Evolutionary conservation across 35 echinoderm and acorn worm species (phyloP).

Genomic region (Ptychodera flava): DNA sequence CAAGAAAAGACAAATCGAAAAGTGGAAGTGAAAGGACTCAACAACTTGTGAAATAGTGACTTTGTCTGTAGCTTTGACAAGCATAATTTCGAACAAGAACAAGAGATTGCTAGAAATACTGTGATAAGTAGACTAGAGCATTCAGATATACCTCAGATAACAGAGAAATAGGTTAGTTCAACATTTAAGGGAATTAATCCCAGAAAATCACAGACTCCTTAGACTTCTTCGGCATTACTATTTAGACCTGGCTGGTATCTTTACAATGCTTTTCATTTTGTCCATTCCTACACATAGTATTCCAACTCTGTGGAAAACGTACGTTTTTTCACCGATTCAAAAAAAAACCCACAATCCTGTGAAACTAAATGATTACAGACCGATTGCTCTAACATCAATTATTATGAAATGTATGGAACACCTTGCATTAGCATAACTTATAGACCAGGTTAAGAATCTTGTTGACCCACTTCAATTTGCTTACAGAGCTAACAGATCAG

Average conservation of each 20-base stretch:
- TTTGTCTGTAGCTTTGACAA: conserved; percentile 23
- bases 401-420: no score
- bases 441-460: no score
- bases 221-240: conserved; percentile 3
- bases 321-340: conserved; percentile 8
- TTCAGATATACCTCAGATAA: background rate
- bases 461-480: no score
- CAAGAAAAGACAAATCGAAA: no score
- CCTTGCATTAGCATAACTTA: no score
- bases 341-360: conserved; percentile 23
- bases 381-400: no score
- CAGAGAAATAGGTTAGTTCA: background rate
- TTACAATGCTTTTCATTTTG: background rate
- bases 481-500: no score
- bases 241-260: no score
- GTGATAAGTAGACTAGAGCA: background rate
- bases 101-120: background rate
- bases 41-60: conserved; percentile 15
- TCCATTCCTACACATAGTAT: background rate
- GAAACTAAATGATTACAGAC: no score
- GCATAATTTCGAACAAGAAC: background rate
- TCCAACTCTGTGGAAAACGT: conserved; percentile 24
- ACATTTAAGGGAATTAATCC: conserved; percentile 7
- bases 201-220: conserved; percentile 7
- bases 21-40: no score